phyloP scores from a whole-genome alignment of 2,113 vertebrate species.

The Barnardius zonarius region DNA sequence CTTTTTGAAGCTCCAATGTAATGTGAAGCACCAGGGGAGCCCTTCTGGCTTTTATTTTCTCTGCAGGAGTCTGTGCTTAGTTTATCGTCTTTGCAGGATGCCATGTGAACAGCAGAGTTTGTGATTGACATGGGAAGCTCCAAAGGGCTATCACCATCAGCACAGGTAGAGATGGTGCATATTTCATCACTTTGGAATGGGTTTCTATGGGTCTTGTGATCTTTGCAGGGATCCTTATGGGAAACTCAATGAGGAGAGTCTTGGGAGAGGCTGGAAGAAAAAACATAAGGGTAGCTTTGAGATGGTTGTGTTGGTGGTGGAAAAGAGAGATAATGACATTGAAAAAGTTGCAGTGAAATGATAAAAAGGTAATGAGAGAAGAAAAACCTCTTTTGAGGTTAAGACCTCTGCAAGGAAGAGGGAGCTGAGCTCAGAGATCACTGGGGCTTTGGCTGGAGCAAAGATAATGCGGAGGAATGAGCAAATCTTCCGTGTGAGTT shows the following conservation, averaged over 20 bases:
- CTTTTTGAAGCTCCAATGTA: not conserved
- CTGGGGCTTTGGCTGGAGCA: not conserved
- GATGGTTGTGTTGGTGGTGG: not conserved
- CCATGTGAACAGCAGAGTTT: not conserved
- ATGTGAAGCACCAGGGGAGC: not conserved
- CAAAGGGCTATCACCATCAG: not conserved
- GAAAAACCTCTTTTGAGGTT: not conserved
- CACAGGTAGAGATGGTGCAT: not conserved
- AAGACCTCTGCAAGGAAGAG: not conserved
- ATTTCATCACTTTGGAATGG: conserved; percentile 29
- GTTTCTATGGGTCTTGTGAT: not conserved
- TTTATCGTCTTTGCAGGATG: conserved; percentile 13
- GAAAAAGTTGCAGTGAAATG: not conserved
- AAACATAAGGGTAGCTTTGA: not conserved
- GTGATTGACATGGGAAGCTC: not conserved
- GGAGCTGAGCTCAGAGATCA: not conserved
- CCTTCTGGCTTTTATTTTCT: conserved; percentile 37
- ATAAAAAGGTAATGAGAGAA: not conserved
- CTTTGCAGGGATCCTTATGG: not conserved
- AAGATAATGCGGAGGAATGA: not conserved
- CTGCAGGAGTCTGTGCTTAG: not conserved
- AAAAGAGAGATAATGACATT: not conserved
- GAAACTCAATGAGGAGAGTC: conserved; percentile 4
- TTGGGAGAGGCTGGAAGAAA: not conserved
- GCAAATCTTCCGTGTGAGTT: not conserved